phyloP scores from a whole-genome alignment of 2,113 vertebrate species.

The Danionella cerebrum region DNA sequence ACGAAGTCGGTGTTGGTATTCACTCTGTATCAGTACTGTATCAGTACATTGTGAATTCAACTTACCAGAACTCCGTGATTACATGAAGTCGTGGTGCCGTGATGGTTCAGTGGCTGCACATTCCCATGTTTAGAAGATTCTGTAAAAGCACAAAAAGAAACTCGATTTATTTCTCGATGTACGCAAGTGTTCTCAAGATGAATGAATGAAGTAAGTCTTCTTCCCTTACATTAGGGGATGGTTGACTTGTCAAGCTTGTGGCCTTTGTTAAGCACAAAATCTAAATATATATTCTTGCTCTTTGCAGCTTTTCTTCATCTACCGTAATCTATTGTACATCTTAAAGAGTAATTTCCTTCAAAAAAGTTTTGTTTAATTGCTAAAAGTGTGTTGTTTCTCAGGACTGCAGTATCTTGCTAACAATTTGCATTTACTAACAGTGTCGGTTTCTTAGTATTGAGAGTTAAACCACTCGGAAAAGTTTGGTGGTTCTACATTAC shows the following conservation, averaged over 20 bases:
- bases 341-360: background rate
- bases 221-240: conserved; percentile 21
- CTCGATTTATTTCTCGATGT: background rate
- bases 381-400: background rate
- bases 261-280: conserved; percentile 11
- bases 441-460: background rate
- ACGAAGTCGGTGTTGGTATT: background rate
- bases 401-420: background rate
- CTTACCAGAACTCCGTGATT: conserved; percentile 9
- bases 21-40: conserved; percentile 26
- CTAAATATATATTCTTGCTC: background rate
- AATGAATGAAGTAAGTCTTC: background rate
- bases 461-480: too few relatives aligned
- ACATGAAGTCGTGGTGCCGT: conserved; percentile 4
- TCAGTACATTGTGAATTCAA: conserved; percentile 28
- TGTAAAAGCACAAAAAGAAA: conserved; percentile 16
- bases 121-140: background rate
- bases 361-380: background rate
- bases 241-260: conserved; percentile 7
- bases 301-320: background rate
- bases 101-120: background rate
- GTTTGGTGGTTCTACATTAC: too few relatives aligned
- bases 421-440: background rate
- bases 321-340: background rate
- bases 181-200: background rate